These are phyloP conservation scores for Hylomyscus alleni DNA, from an alignment of 2,797 vertebrate genomes.

Conservation along the genomic window DNA sequence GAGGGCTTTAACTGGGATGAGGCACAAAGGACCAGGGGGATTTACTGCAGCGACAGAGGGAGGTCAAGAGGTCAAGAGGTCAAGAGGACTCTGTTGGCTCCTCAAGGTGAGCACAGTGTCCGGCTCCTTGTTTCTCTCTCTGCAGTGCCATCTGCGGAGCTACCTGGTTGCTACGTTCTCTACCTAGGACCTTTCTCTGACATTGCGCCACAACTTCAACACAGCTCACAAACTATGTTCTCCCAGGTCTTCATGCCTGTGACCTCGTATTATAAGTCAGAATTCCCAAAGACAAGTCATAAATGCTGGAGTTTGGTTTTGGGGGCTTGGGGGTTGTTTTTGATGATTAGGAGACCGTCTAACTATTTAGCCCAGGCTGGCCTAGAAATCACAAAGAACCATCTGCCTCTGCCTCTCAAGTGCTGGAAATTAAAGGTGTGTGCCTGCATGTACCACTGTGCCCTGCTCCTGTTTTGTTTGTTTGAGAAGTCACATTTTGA, in stretches of 20 bases:
- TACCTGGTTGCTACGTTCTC: background rate
- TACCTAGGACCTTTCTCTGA: background rate
- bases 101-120: background rate
- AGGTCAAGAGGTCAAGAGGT: background rate
- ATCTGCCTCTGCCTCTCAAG: background rate
- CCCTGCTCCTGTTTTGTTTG: background rate
- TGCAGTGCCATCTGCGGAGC: background rate
- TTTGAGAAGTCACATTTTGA: background rate
- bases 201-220: background rate
- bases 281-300: constrained; percentile 57
- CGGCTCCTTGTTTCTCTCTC: background rate
- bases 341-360: background rate
- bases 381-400: background rate
- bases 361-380: background rate
- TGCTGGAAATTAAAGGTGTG: background rate
- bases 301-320: background rate
- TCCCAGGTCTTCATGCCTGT: background rate
- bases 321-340: background rate
- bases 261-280: constrained; percentile 21
- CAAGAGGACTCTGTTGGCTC: background rate
- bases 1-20: background rate
- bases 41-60: background rate
- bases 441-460: too few relatives aligned
- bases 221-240: constrained; percentile 9
- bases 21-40: background rate